Evolutionary conservation across 92 coral and sea anemone species (phyloP), one percentile per base, ranked within the genome.

Genomic region (Zoanthus solanderi): DNA sequence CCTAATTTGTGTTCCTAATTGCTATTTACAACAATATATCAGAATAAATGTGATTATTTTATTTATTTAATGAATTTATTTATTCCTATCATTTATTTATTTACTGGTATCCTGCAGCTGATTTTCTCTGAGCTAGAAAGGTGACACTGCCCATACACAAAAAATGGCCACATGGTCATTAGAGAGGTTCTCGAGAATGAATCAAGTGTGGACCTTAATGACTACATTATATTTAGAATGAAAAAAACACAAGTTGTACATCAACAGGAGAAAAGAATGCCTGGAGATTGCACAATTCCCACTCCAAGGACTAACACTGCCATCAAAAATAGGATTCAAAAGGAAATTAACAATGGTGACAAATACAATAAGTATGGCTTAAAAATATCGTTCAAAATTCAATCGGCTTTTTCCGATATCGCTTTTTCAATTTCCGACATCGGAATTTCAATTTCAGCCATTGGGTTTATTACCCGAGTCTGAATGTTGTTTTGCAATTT

Each of bases 141-240:
- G 30, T 7, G 53, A 54, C 30, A 76, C 28, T 76, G 48, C 30
- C 81, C 81, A 11, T 28, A 31, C 47, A 76, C 45, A 31, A 76
- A 76, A 29, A 61, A 50, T 30, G 81, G 81, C 28, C 28, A 76
- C 16, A 53, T 76, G 81, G 81, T 76, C 31, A 61, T 76, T 8
- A 76, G 53, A 9, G 81, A 76, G 81, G 52, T 76, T 3, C 17
- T 76, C 7, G 81, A 53, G 29, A 29, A 76, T 16, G 61, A 23
- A 30, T 42, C 7, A 9, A 34, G 58, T n/a, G 63, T 76, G 3
- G 18, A 28, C 18, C 37, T 30, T 0, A 13, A 52, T 11, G 13
- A 54, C 10, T 76, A 50, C 8, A 28, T 9, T 14, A 9, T 18
- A 12, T 32, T 18, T 69, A 69, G 74, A 73, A 73, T 44, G 78